A percentile compares a stretch with the other conserved stretches of the same genome.
Conservation (phyloP, 1,140 invertebrate species). For the Pseudomyrmex concolor region DNA sequence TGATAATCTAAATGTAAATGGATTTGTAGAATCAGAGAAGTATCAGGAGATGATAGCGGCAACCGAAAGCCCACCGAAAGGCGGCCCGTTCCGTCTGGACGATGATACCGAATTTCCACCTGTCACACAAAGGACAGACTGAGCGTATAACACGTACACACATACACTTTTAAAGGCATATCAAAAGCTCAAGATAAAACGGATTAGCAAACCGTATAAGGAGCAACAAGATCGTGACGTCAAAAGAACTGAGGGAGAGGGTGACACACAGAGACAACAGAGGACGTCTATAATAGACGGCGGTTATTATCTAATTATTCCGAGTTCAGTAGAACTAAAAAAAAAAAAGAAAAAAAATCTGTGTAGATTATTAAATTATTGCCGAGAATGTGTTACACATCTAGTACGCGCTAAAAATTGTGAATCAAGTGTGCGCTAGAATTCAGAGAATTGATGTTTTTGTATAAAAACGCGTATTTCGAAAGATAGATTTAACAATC, state of each 20-base stretch:
- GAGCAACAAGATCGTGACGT: slow-evolving; percentile 24
- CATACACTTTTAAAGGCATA: slow-evolving; percentile 57
- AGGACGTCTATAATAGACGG: slow-evolving; percentile 37
- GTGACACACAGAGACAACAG: not conserved
- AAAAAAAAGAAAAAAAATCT: slow-evolving; percentile 1
- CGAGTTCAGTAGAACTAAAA: slow-evolving; percentile 43
- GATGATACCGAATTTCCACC: slow-evolving; percentile 94
- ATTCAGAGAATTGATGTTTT: slow-evolving; percentile 6
- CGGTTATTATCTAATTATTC: slow-evolving; percentile 28
- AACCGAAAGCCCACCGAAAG: slow-evolving; percentile 88
- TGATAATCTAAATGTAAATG: slow-evolving; percentile 59
- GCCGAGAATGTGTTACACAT: slow-evolving; percentile 53
- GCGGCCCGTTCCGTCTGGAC: slow-evolving; percentile 88
- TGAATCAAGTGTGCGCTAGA: not conserved
- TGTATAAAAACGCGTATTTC: not conserved
- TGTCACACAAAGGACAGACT: slow-evolving; percentile 89
- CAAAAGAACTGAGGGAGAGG: slow-evolving; percentile 2
- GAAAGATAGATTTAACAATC: not conserved
- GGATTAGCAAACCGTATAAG: slow-evolving; percentile 18
- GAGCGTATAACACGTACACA: slow-evolving; percentile 68
- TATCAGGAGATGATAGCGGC: slow-evolving; percentile 90
- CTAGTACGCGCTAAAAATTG: slow-evolving; percentile 14
- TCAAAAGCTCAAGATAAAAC: slow-evolving; percentile 57
- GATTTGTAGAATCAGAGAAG: slow-evolving; percentile 91
- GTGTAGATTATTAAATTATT: slow-evolving; percentile 16